phyloP scores from a whole-genome alignment of 2,797 vertebrate genomes.

The Poeciliopsis paucimaculata region DNA sequence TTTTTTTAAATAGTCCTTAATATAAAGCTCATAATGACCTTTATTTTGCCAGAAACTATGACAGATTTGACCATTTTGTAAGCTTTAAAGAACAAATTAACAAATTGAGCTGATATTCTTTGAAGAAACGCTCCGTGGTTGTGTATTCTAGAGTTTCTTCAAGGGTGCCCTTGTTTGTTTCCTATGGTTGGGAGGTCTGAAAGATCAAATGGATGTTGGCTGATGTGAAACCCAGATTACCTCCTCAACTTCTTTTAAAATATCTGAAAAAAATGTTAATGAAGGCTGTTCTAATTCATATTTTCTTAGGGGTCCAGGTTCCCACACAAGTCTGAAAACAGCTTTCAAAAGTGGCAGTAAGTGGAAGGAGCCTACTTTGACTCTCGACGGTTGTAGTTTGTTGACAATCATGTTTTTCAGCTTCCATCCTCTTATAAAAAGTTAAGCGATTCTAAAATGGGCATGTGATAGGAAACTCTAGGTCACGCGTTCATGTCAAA shows the following conservation, averaged over 20 bases:
- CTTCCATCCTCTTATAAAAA: constrained; percentile 1
- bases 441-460: not conserved
- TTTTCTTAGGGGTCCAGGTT: constrained; percentile 12
- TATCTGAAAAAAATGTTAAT: not conserved
- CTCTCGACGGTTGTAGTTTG: constrained; percentile 34
- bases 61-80: constrained; percentile 1
- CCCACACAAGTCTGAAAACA: constrained; percentile 12
- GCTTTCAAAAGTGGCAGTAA: constrained; percentile 6
- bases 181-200: not conserved
- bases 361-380: constrained; percentile 13
- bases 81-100: not conserved
- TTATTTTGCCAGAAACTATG: not conserved
- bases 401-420: constrained; percentile 61
- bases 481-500: constrained; percentile 29
- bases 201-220: not conserved
- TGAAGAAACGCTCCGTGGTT: not conserved
- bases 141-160: not conserved
- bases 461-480: constrained; percentile 16
- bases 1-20: not conserved
- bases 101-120: not conserved
- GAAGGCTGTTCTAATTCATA: not conserved
- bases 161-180: not conserved
- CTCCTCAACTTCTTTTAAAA: not conserved
- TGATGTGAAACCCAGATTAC: not conserved
- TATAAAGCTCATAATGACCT: not conserved